Conservation (phyloP, 2,113 vertebrate species). For the Parotia lawesii region DNA sequence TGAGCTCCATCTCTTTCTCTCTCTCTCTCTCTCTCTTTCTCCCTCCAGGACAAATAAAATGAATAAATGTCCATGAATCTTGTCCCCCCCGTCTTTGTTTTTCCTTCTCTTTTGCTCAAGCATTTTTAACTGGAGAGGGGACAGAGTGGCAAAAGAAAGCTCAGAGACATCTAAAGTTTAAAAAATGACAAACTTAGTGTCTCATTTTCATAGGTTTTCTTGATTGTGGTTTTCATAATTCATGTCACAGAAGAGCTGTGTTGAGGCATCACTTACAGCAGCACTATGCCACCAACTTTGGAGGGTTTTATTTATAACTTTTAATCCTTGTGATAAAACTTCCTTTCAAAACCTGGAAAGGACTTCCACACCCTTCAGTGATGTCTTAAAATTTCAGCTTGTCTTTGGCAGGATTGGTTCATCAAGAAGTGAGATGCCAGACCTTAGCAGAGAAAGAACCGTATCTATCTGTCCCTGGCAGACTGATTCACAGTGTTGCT, state of each 20-base stretch:
- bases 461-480: background rate
- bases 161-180: background rate
- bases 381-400: constrained; percentile 11
- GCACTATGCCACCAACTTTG: background rate
- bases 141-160: background rate
- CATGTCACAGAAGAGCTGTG: background rate
- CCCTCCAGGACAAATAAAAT: background rate
- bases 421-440: constrained; percentile 1
- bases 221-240: background rate
- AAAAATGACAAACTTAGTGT: background rate
- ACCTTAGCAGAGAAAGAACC: constrained; percentile 1
- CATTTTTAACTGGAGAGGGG: background rate
- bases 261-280: background rate
- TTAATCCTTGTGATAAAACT: background rate
- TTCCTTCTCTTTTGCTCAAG: background rate
- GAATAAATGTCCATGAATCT: background rate
- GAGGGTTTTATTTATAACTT: background rate
- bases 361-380: background rate
- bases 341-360: background rate
- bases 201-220: background rate
- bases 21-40: background rate
- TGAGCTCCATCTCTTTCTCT: background rate
- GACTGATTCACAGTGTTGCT: background rate
- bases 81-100: rapidly evolving
- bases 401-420: constrained; percentile 11